phyloP scores from a whole-genome alignment of 1,140 invertebrate species.

The Schlechtendalia chinensis region DNA sequence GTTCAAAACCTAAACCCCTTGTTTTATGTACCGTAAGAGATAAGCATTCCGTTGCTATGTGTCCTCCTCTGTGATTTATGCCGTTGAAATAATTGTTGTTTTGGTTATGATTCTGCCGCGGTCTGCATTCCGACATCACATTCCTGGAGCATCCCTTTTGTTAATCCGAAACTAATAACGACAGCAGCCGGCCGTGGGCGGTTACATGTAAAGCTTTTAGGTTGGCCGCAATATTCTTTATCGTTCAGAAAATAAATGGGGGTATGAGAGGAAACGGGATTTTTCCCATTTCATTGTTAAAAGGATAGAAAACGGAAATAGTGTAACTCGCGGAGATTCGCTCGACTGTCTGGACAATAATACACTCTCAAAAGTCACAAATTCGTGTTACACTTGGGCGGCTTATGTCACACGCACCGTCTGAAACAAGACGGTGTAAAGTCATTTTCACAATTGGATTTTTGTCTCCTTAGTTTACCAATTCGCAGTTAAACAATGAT shows the following conservation, averaged over 20 bases:
- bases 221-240: neutral
- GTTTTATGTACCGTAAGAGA: slow-evolving; percentile 49
- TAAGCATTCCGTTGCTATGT: slow-evolving; percentile 35
- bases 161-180: slow-evolving; percentile 49
- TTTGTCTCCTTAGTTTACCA: slow-evolving; percentile 15
- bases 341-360: slow-evolving; percentile 1
- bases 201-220: slow-evolving; percentile 32
- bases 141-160: slow-evolving; percentile 46
- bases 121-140: slow-evolving; percentile 33
- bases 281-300: slow-evolving; percentile 12
- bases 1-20: slow-evolving; percentile 13
- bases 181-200: neutral
- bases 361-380: neutral
- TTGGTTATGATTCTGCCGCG: slow-evolving; percentile 35
- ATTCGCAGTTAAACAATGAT: slow-evolving; percentile 35
- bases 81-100: slow-evolving; percentile 46
- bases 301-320: neutral
- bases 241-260: neutral
- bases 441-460: slow-evolving; percentile 26
- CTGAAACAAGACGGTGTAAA: neutral
- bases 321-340: neutral
- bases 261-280: neutral
- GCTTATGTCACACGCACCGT: slow-evolving; percentile 9
- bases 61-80: slow-evolving; percentile 43
- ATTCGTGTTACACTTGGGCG: slow-evolving; percentile 21